Evolutionary conservation across 64 coral and sea anemone species (phyloP).

Genomic region (Actinia tenebrosa): DNA sequence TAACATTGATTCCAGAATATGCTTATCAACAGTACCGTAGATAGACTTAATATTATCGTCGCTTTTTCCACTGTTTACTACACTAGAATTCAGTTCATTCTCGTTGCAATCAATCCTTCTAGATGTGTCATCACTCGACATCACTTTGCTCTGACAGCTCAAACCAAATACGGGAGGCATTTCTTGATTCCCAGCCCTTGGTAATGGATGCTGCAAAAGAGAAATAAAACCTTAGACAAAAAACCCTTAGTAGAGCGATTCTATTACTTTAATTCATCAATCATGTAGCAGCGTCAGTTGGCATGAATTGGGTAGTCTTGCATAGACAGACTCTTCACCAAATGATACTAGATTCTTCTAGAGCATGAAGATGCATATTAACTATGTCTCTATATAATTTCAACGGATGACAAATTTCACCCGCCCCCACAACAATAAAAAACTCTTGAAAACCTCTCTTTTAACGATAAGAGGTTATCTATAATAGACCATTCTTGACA

Average conservation of each 20-base stretch:
- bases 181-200: background rate
- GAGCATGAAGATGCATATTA: background rate
- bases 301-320: background rate
- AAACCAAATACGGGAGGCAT: conserved; percentile 24
- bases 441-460: background rate
- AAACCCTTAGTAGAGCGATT: background rate
- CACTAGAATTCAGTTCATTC: background rate
- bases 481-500: background rate
- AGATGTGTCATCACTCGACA: background rate
- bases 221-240: background rate
- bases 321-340: background rate
- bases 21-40: conserved; percentile 63
- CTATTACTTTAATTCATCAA: background rate
- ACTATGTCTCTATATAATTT: background rate
- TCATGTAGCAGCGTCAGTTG: background rate
- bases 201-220: background rate
- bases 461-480: background rate
- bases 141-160: background rate
- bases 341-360: background rate
- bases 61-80: background rate
- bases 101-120: conserved; percentile 24
- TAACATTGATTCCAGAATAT: conserved; percentile 76
- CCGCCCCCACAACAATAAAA: background rate
- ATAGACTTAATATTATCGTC: background rate
- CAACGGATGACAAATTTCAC: background rate